Evolutionary conservation across 2,888 invertebrate species (phyloP), one percentile per base, ranked within the genome.

Genomic region (Oxyscelio sp.): DNA sequence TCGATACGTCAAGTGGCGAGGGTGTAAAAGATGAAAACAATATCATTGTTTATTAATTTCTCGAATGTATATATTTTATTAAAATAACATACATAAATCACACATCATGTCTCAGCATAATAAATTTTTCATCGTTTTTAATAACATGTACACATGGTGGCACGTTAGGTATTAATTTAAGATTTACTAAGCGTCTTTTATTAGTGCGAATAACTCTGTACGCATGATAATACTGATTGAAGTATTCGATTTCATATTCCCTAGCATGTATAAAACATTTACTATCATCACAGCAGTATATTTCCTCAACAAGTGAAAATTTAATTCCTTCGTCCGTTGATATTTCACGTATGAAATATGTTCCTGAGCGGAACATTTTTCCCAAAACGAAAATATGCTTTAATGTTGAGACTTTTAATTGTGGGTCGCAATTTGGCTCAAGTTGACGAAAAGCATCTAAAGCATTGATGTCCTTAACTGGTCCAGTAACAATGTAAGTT

Each of bases 361-460:
- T 79, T 11, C 45, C 63, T 21, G 22, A 1, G 17, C 27, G 38
- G 45, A 63, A 56, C 13, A 22, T 15, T 79, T 79, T 79, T 15
- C 52, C 24, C 27, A 52, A 52, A 24, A 24, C 27, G n/a, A 4
- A 24, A 15, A 52, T 21, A 21, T 24, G 1, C n/a, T 52, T 52
- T 52, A 52, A 52, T 15, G 52, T 27, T 19, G 1, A 13, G 0
- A 56, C 19, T 9, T 2, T 34, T 9, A 1, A 56, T 56, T 34
- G 1, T 1, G 13, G 4, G 6, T 9, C 19, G 34, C 11, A n/a
- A 11, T 56, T 21, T 34, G 56, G 56, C 1, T 34, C 56, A 17
- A 56, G 22, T 11, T 56, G n/a, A 11, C 19, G 31, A 8, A 31
- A 34, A 1, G 17, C 1, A n/a, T 56, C 34, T 19, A 11, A 1